Base-by-base conservation (phyloP, 2,113 vertebrate species). In the Corythornis cristatus region DNA sequence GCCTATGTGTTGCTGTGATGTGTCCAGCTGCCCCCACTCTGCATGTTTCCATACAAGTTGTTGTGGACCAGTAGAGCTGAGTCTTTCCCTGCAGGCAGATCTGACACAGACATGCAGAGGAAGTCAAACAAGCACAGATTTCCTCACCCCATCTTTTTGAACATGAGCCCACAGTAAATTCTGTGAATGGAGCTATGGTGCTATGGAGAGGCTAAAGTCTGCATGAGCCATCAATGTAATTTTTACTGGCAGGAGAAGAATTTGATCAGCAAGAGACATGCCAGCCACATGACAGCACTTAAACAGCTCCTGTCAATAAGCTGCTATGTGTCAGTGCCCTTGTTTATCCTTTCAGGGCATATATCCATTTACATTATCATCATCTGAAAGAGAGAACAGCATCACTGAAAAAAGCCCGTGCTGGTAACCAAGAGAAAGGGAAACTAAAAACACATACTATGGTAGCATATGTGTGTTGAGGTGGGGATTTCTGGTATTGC, bases 231-330 rank as follows among this genome's bases (percentile, higher is more conserved):
- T 96, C 89, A 93, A 28, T 33, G 21, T 93, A 91, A 96, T 93
- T 95, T 89, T 89, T 88, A 78, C 85, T 95, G 96, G 46, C 93
- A 94, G 86, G 56, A 83, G 68, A 94, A 90, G 84, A 92, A 90
- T 93, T 95, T 93, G 84, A 95, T 95, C 93, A 72, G 67, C 71
- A 77, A 26, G 75, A 91, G 94, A 96, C 72, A 86, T 92, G 86
- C 78, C 81, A 90, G 64, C 72, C 78, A 37, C 71, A 78, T 92
- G 95, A 96, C 94, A 97, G 84, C 10, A 2, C 67, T 95, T 95
- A 85, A 97, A 79, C 64, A 90, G 60, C 20, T 92, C 45, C 74
- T 95, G 94, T 93, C 96, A 96, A 93, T 96, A 95, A 96, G 56
- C 42, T 77, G 21, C 75, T 90, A 3, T 67, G 78, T 95, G 94